Evolutionary conservation across 2,113 vertebrate species (phyloP).

Genomic region (Chrysemys picta): DNA sequence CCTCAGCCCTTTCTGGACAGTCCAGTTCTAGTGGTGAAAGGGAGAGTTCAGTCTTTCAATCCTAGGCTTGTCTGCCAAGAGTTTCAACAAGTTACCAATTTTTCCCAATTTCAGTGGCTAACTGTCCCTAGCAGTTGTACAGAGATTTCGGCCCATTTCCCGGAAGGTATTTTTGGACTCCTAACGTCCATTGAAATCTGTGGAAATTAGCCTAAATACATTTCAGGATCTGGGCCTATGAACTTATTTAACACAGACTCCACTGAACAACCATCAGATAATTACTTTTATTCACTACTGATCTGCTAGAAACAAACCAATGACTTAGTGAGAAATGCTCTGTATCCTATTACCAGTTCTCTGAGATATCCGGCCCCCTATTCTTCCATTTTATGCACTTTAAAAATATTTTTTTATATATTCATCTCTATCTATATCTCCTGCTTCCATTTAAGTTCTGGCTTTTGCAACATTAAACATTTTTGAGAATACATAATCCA

Average conservation of each 20-base stretch:
- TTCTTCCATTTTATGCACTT: background rate
- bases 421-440: background rate
- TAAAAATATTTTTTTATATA: background rate
- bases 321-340: slow-evolving; percentile 17
- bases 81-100: background rate
- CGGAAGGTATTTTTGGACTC: background rate
- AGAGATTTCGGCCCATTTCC: background rate
- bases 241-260: background rate
- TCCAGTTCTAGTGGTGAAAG: background rate
- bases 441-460: background rate
- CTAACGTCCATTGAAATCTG: background rate
- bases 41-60: slow-evolving; percentile 3
- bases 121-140: background rate
- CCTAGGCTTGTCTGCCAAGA: background rate
- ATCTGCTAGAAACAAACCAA: slow-evolving; percentile 33
- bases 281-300: slow-evolving; percentile 33
- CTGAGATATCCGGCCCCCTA: background rate
- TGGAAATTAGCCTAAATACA: background rate
- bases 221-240: background rate
- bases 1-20: background rate
- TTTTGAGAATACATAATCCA: background rate
- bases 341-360: background rate
- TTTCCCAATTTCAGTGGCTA: background rate
- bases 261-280: slow-evolving; percentile 13
- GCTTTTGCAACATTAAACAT: background rate